Base-by-base conservation (phyloP, 1,140 invertebrate species). In the Holotrichia oblita region DNA sequence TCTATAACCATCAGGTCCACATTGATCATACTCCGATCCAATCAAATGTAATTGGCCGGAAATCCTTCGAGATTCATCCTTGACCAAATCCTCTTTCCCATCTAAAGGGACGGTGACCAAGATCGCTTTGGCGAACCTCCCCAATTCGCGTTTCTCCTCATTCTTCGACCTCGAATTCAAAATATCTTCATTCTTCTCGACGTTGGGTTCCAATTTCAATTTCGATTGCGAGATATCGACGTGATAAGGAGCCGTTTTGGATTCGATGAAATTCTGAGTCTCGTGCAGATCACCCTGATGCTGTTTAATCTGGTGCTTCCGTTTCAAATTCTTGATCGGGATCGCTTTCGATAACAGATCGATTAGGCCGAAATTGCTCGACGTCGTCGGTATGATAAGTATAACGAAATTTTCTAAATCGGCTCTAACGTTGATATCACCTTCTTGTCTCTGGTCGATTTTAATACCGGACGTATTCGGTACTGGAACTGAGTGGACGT, bases 321-420 rank as follows among this genome's bases (percentile, higher is more conserved):
- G 44, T 22, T 61, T 61, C n/a, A 73, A 10, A 12, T 75, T 24
- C 42, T 77, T 79, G 12, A 75, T 17, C 20, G 77, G 77, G 74
- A 82, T 83, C 41, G 79, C 85, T 76, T 82, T 88, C 77, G 82
- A 86, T 0, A 90, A 78, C 0, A 90, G 80, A 75, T 89, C 87
- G 2, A 90, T 76, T 0, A 89, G 77, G 12, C 77, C 80, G 20
- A 75, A 17, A 3, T 44, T 69, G 9, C 7, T 27, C 8, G 17
- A 22, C 8, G 80, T 41, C 9, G 88, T 88, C 12, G 91, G 91
- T 3, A 92, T 87, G 0, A 91, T 86, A 7, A 93, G 80, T 27
- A 93, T 87, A 48, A 92, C 87, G 76, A 93, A 89, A 81, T 92
- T 92, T 79, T 92, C 89, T 9, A 93, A 86, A 85, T 93, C 91